Percentiles rank a stretch among this genome's conserved stretches.
These are phyloP conservation scores for Drosophila nigromelanica DNA, from an alignment of 1,140 invertebrate genomes.

Conservation along the genomic window DNA sequence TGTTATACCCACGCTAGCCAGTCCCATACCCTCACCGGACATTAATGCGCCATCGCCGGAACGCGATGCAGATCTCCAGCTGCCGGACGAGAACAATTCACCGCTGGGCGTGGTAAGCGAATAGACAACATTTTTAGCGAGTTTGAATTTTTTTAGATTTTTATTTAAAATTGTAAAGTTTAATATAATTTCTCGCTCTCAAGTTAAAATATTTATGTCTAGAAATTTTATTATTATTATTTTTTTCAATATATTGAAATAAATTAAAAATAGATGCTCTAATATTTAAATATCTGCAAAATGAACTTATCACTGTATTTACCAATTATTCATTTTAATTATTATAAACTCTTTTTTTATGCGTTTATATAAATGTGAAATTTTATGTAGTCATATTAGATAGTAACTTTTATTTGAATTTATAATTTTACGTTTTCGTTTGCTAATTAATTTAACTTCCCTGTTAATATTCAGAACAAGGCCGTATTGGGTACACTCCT, in stretches of 20 bases:
- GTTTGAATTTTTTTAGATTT: not conserved
- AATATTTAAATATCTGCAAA: too few relatives aligned
- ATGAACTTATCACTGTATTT: too few relatives aligned
- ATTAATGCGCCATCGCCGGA: conserved; percentile 93
- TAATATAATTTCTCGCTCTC: too few relatives aligned
- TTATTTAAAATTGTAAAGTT: not conserved
- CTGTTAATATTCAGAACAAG: conserved; percentile 6
- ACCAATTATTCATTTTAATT: too few relatives aligned
- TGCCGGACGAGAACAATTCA: conserved; percentile 85
- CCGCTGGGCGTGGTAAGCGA: conserved; percentile 58
- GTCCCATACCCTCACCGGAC: conserved; percentile 90
- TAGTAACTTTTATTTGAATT: not conserved
- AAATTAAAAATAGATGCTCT: too few relatives aligned
- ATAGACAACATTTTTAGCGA: not conserved
- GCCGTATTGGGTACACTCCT: conserved; percentile 12
- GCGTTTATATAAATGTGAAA: too few relatives aligned
- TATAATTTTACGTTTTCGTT: not conserved
- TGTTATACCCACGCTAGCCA: conserved; percentile 87
- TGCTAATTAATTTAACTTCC: not conserved
- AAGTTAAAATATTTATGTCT: too few relatives aligned
- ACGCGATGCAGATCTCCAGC: conserved; percentile 90
- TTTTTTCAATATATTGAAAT: too few relatives aligned
- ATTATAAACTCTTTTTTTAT: too few relatives aligned
- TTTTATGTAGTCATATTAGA: too few relatives aligned
- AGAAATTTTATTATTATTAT: too few relatives aligned